phyloP scores from a whole-genome alignment of 2,797 vertebrate genomes.

The Platalea minor region DNA sequence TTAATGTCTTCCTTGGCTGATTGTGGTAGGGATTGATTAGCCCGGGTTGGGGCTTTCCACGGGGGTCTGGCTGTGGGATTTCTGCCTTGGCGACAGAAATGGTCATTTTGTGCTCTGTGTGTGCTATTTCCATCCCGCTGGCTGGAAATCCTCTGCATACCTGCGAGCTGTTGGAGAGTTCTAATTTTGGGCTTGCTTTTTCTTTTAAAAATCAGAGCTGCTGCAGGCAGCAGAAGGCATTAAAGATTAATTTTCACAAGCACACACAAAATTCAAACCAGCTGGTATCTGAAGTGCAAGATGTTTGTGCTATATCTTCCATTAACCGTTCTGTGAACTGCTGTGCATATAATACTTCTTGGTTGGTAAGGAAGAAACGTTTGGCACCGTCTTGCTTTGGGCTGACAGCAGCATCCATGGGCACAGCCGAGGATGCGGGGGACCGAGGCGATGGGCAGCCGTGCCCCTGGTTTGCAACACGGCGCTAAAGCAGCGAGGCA shows the following conservation, averaged over 20 bases:
- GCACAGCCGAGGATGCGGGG: accelerated
- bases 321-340: background rate
- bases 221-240: background rate
- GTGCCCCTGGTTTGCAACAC: background rate
- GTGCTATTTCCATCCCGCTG: background rate
- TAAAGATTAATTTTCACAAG: background rate
- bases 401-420: background rate
- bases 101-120: background rate
- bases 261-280: background rate
- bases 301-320: background rate
- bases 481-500: background rate
- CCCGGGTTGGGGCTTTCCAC: background rate
- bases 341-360: accelerated
- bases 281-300: background rate
- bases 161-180: background rate
- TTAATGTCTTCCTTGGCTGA: background rate
- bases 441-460: background rate
- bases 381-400: background rate
- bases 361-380: accelerated
- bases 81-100: background rate
- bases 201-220: background rate
- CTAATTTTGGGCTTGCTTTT: background rate
- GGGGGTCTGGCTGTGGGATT: background rate
- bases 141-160: accelerated
- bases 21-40: background rate